phyloP scores from a whole-genome alignment of 2,113 vertebrate genomes.

The Mugil cephalus region DNA sequence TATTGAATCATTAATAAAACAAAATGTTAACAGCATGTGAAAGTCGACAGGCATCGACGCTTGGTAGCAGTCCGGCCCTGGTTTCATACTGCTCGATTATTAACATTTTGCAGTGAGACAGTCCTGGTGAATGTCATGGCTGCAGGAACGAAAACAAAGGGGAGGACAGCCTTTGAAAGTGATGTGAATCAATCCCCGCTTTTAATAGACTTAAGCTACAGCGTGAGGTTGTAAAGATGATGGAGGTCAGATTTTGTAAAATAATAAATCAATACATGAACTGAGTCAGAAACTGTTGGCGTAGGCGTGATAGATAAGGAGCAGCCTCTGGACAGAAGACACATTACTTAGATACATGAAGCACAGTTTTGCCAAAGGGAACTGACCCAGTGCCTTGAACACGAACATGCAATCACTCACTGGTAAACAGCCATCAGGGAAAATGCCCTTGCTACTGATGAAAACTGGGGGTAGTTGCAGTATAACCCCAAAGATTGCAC shows the following conservation, averaged over 20 bases:
- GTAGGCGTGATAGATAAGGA: slow-evolving; percentile 20
- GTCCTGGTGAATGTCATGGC: slow-evolving; percentile 53
- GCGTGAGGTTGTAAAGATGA: slow-evolving; percentile 1
- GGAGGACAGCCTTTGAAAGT: slow-evolving; percentile 12
- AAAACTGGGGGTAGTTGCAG: slow-evolving; percentile 30
- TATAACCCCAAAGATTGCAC: not conserved
- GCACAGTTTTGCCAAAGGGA: slow-evolving; percentile 55
- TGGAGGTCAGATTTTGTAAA: slow-evolving; percentile 14
- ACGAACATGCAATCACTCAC: slow-evolving; percentile 49
- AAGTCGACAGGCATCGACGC: slow-evolving; percentile 43
- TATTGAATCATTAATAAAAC: slow-evolving; percentile 60
- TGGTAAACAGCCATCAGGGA: slow-evolving; percentile 53
- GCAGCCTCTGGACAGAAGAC: slow-evolving; percentile 51
- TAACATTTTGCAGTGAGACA: slow-evolving; percentile 58
- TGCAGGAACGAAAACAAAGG: slow-evolving; percentile 50
- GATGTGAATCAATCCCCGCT: slow-evolving; percentile 5
- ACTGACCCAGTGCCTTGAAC: slow-evolving; percentile 53
- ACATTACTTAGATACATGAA: slow-evolving; percentile 47
- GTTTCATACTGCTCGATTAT: slow-evolving; percentile 54
- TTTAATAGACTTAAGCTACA: slow-evolving; percentile 4
- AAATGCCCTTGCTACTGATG: slow-evolving; percentile 22
- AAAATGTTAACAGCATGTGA: slow-evolving; percentile 53
- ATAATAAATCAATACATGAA: slow-evolving; percentile 27
- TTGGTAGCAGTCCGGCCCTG: slow-evolving; percentile 35
- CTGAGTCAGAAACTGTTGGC: slow-evolving; percentile 29